These are phyloP conservation scores for Atrina japonica DNA, from an alignment of 2,888 invertebrate genomes.

Conservation along the genomic window DNA sequence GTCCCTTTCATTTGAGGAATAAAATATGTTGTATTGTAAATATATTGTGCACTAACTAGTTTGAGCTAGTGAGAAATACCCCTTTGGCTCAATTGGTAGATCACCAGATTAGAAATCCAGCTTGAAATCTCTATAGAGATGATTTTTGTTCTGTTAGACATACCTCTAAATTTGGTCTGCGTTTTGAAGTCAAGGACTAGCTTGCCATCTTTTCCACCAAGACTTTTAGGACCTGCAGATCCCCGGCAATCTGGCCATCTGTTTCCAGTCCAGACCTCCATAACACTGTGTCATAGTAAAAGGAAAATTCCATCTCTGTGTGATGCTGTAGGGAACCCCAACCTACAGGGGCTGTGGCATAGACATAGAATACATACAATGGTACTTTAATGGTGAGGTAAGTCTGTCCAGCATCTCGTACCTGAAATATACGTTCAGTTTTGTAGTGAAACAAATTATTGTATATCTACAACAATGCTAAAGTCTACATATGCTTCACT, in stretches of 20 bases:
- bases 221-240: slow-evolving; percentile 74
- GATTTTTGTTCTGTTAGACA: too few species aligned
- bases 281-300: slow-evolving; percentile 79
- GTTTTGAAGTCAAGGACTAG: slow-evolving; percentile 81
- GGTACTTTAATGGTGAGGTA: slow-evolving; percentile 80
- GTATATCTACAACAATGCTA: too few species aligned
- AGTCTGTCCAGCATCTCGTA: slow-evolving; percentile 73
- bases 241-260: slow-evolving; percentile 71
- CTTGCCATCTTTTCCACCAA: slow-evolving; percentile 78
- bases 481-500: too few species aligned
- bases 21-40: too few species aligned
- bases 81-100: too few species aligned
- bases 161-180: slow-evolving; percentile 80
- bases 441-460: too few species aligned
- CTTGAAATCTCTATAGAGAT: too few species aligned
- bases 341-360: slow-evolving; percentile 78
- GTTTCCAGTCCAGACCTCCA: slow-evolving; percentile 79
- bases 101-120: neutral
- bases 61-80: too few species aligned
- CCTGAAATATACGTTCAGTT: slow-evolving; percentile 70
- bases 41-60: too few species aligned
- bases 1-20: too few species aligned
- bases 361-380: slow-evolving; percentile 80
- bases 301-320: slow-evolving; percentile 81
- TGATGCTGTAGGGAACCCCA: slow-evolving; percentile 81